These are phyloP conservation scores for Agrotis puta DNA, from an alignment of 2,888 invertebrate species.

Conservation along the genomic window DNA sequence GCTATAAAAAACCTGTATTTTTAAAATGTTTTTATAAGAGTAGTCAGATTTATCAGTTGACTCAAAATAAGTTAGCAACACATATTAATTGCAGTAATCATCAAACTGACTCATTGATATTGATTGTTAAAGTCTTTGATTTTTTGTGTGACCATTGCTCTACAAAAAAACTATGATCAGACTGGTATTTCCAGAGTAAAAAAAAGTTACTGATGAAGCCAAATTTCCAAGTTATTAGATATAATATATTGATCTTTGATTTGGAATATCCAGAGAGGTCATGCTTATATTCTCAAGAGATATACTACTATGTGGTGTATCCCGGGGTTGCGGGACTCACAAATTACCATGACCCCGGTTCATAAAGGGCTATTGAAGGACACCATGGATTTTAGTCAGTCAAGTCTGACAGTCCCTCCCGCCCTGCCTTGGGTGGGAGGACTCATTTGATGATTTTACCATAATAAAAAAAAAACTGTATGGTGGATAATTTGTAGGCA, in stretches of 20 bases:
- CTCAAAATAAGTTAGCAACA: background rate
- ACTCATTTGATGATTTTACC: too few relatives aligned
- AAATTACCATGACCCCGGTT: too few relatives aligned
- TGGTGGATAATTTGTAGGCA: too few relatives aligned
- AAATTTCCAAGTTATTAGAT: background rate
- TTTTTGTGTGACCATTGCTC: background rate
- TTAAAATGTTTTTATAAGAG: background rate
- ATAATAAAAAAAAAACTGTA: too few relatives aligned
- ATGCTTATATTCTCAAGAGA: background rate
- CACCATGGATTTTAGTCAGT: too few relatives aligned
- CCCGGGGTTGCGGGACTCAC: too few relatives aligned
- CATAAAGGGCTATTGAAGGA: too few relatives aligned
- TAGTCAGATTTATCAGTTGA: background rate
- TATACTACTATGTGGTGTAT: too few relatives aligned
- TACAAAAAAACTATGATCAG: background rate
- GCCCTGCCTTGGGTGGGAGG: too few relatives aligned
- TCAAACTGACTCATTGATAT: background rate
- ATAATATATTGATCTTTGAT: background rate
- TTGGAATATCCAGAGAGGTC: background rate
- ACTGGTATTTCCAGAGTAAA: background rate
- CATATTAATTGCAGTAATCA: constrained; percentile 15
- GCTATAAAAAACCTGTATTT: background rate
- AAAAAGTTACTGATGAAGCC: background rate
- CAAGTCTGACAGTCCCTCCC: too few relatives aligned
- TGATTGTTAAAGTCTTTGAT: constrained; percentile 1